Evolutionary conservation across 2,888 invertebrate species (phyloP).

Genomic region (Aelia acuminata): DNA sequence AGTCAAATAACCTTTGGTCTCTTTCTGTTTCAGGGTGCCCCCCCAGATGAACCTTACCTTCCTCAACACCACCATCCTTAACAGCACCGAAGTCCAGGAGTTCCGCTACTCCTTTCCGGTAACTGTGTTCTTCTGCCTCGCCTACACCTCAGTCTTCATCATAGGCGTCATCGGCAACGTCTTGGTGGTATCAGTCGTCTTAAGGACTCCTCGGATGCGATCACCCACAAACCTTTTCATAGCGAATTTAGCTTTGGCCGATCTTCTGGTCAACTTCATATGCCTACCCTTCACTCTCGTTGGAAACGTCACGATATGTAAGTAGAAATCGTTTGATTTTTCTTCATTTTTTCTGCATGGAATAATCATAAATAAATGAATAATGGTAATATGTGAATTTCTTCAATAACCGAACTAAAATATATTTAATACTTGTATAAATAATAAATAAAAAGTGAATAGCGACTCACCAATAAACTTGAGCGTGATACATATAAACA

Average conservation of each 20-base stretch:
- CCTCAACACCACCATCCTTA: conserved; percentile 1
- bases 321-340: no score
- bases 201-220: conserved; percentile 69
- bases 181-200: conserved; percentile 70
- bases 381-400: no score
- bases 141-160: conserved; percentile 70
- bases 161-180: conserved; percentile 70
- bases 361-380: no score
- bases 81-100: conserved; percentile 59
- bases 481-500: no score
- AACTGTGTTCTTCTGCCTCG: conserved; percentile 69
- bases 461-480: no score
- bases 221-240: conserved; percentile 74
- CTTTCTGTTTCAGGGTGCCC: conserved; percentile 36
- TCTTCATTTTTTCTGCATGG: no score
- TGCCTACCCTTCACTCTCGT: conserved; percentile 75
- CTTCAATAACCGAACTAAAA: no score
- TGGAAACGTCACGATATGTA: conserved; percentile 73
- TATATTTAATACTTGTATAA: no score
- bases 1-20: not conserved
- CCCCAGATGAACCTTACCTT: conserved; percentile 34
- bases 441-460: no score
- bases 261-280: conserved; percentile 73
- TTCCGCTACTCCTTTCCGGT: conserved; percentile 66
- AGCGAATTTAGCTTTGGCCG: conserved; percentile 74